Evolutionary conservation across 2,113 vertebrate species (phyloP).

Genomic region (Callocephalon fimbriatum): DNA sequence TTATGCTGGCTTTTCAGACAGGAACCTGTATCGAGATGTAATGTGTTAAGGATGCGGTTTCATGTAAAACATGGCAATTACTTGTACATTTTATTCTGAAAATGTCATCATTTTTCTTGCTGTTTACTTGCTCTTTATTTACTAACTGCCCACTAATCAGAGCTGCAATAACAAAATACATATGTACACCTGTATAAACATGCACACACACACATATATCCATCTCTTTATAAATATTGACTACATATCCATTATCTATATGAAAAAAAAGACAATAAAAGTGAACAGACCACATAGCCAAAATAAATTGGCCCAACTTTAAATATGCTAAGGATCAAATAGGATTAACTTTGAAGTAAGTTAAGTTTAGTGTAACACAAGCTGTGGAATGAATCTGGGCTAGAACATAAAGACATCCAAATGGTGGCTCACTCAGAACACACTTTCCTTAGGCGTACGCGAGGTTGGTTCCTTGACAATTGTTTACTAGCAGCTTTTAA

Average conservation of each 20-base stretch:
- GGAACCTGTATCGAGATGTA: neutral
- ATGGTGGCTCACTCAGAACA: slow-evolving; percentile 52
- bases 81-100: neutral
- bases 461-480: slow-evolving; percentile 60
- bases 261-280: neutral
- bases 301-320: neutral
- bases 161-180: neutral
- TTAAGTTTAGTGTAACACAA: slow-evolving; percentile 49
- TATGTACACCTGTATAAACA: neutral
- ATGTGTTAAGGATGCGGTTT: neutral
- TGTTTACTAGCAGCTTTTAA: slow-evolving; percentile 74
- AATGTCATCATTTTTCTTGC: neutral
- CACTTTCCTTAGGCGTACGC: slow-evolving; percentile 39
- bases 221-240: neutral
- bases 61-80: neutral
- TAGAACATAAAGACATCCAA: slow-evolving; percentile 69
- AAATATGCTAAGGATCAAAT: neutral
- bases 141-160: neutral
- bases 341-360: slow-evolving; percentile 55
- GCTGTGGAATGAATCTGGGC: slow-evolving; percentile 66
- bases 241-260: neutral
- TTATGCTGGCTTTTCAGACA: neutral
- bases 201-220: neutral
- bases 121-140: neutral
- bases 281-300: neutral